Base-by-base conservation (phyloP, 1,140 invertebrate species). In the Brachionus plicatilis region DNA sequence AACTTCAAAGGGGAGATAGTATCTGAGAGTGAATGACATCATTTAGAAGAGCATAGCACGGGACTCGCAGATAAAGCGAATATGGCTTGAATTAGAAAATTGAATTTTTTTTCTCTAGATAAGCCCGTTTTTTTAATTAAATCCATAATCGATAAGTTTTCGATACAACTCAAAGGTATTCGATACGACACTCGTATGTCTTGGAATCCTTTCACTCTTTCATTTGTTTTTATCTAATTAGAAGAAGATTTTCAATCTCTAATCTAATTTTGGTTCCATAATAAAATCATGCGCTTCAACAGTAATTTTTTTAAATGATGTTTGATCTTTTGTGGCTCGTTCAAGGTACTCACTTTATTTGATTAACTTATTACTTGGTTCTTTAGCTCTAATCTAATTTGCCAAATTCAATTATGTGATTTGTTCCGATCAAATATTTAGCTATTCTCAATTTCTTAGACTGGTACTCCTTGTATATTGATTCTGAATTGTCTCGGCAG, bases 61-160 rank as follows among this genome's bases (percentile, higher is more conserved):
- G 33, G 66, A 68, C 66, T 68, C 1, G 60, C 11, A 68, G 66
- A 68, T 20, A 43, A 43, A 43, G 20, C 33, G 7, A 72, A 72
- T 72, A 72, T 72, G 68, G 68, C 33, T 72, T 72, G 68, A 72
- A 72, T 72, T 72, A 72, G 53, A 60, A 72, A 72, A 72, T 72
- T 68, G 29, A 68, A 68, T n/a, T 33, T 68, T 70, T 70, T 37
- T 37, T 5, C 14, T 33, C 5, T 29, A 72, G 68, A 72, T 72
- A 72, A 72, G 33, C 66, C 27, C 9, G 66, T 68, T 68, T 68
- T 66, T 66, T 68, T 68, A 68, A 68, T 68, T 68, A 68, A 68
- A 68, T 60, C 53, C 66, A 29, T 33, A 20, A 41, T 43, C 41
- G 33, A 43, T 43, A 72, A 72, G 68, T 47, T 72, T 72, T 72